Percentiles rank a stretch among this genome's conserved stretches.
phyloP scores from a whole-genome alignment of 2,888 invertebrate genomes.

The Tiliacea citrago region DNA sequence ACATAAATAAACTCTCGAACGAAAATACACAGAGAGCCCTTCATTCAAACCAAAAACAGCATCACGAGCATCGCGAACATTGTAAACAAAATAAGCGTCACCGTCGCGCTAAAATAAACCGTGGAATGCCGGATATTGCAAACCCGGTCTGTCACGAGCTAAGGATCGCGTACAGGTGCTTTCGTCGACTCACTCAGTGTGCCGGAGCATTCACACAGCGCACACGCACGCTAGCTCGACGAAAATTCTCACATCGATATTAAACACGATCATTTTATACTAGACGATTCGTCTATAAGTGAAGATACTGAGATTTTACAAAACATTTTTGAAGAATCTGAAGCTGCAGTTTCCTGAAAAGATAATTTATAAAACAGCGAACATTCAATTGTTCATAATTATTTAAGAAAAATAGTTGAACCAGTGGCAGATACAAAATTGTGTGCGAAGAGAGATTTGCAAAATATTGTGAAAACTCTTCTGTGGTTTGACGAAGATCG shows the following conservation, averaged over 20 bases:
- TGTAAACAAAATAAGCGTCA: conserved; percentile 88
- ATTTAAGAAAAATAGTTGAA: conserved; percentile 15
- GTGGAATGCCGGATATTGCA: conserved; percentile 89
- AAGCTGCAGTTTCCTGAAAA: conserved; percentile 1
- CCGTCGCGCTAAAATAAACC: conserved; percentile 81
- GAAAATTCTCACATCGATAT: conserved; percentile 73
- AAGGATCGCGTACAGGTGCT: conserved; percentile 73
- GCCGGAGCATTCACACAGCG: conserved; percentile 63
- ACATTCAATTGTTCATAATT: conserved; percentile 13
- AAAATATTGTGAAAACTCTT: conserved; percentile 26
- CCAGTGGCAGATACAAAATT: not conserved
- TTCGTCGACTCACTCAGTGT: conserved; percentile 72
- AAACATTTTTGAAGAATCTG: conserved; percentile 7
- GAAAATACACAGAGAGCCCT: conserved; percentile 63
- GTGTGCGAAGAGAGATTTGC: not conserved
- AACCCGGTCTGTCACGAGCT: conserved; percentile 73
- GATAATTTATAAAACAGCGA: conserved; percentile 11
- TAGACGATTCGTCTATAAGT: conserved; percentile 22
- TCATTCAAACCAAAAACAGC: conserved; percentile 75
- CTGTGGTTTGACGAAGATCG: conserved; percentile 19
- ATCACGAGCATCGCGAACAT: conserved; percentile 61
- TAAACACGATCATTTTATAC: conserved; percentile 72
- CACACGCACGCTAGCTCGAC: conserved; percentile 68
- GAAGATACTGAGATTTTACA: conserved; percentile 22
- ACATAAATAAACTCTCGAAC: conserved; percentile 41